These are phyloP conservation scores for Chionoecetes opilio DNA, from an alignment of 1,140 invertebrate genomes.

Conservation along the genomic window DNA sequence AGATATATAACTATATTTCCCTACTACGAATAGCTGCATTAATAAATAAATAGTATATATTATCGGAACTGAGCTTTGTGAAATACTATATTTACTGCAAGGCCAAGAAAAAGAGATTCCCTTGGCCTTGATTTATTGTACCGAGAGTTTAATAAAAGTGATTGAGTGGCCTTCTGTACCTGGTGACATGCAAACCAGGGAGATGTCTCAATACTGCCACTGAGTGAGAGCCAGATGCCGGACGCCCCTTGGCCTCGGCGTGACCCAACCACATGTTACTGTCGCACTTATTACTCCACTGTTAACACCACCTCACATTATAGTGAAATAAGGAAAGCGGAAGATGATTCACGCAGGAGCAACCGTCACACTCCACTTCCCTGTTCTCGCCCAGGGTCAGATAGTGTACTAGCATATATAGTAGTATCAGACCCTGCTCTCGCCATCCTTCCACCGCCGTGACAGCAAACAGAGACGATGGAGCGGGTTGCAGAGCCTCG, in stretches of 20 bases:
- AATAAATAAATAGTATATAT: not conserved
- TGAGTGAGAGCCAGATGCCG: not conserved
- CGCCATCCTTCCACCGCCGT: not conserved
- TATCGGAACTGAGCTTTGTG: not conserved
- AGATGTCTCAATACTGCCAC: not conserved
- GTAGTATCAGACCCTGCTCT: not conserved
- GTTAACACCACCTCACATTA: not conserved
- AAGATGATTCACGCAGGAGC: not conserved
- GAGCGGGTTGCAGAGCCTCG: not conserved
- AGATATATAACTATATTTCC: no score
- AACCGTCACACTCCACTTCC: not conserved
- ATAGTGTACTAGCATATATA: no score
- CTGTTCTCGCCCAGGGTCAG: not conserved
- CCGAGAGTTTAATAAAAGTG: not conserved
- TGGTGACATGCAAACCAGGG: not conserved
- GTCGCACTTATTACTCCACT: not conserved
- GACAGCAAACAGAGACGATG: not conserved
- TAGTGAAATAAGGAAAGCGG: not conserved
- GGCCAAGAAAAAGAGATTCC: no score
- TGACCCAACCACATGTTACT: slow-evolving; percentile 7
- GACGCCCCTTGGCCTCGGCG: not conserved
- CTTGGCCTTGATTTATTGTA: no score
- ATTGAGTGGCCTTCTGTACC: not conserved
- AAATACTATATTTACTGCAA: no score
- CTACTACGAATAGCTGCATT: no score